phyloP scores from a whole-genome alignment of 2,797 vertebrate genomes.

The Ctenopoma kingsleyae region DNA sequence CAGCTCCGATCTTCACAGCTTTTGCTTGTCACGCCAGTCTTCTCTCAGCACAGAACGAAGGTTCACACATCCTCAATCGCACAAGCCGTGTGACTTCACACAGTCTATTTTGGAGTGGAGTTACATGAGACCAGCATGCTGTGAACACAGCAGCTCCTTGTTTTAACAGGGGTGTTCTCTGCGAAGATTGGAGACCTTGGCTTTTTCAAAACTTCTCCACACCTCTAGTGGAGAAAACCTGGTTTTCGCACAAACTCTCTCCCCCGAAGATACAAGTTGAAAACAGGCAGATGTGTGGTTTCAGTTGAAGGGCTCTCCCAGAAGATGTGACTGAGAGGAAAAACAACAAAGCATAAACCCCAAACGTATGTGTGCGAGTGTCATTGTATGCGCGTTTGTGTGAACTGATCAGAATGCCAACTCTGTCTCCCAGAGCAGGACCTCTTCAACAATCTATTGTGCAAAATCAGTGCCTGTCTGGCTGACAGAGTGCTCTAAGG shows the following conservation, averaged over 20 bases:
- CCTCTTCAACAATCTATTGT: background rate
- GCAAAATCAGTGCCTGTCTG: slow-evolving; percentile 3
- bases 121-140: slow-evolving; percentile 25
- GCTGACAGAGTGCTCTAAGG: slow-evolving; percentile 1
- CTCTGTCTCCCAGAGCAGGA: slow-evolving; percentile 5
- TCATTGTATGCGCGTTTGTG: background rate
- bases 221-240: slow-evolving; percentile 2
- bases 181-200: background rate
- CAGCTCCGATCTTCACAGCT: slow-evolving; percentile 34
- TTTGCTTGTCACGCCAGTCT: slow-evolving; percentile 32
- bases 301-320: slow-evolving; percentile 14
- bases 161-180: slow-evolving; percentile 22
- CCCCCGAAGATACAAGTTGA: background rate
- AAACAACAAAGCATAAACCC: slow-evolving; percentile 16
- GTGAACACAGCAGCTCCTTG: slow-evolving; percentile 4
- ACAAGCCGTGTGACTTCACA: slow-evolving; percentile 58
- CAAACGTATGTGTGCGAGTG: slow-evolving; percentile 11
- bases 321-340: slow-evolving; percentile 3
- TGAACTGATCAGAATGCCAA: slow-evolving; percentile 7
- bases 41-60: slow-evolving; percentile 20
- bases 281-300: slow-evolving; percentile 16
- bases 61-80: slow-evolving; percentile 61
- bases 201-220: slow-evolving; percentile 2
- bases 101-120: slow-evolving; percentile 65
- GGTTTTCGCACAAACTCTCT: slow-evolving; percentile 2